Evolutionary conservation across 2,797 vertebrate genomes (phyloP).

Genomic region (Phalloptychus januarius): DNA sequence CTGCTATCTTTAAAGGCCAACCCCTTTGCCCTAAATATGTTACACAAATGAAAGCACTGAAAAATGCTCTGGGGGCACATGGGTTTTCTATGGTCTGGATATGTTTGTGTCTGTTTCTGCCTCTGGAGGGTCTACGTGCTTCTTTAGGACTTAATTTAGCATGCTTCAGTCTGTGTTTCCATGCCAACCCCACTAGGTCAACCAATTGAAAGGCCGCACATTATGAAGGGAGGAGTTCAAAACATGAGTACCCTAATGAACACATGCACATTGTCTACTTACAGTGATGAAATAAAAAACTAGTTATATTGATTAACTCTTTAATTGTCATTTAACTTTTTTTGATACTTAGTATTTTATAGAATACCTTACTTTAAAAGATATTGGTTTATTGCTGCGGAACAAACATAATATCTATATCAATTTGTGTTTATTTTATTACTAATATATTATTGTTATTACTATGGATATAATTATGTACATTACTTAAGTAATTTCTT

Average conservation of each 20-base stretch:
- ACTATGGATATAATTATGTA: not conserved
- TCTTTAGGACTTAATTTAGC: conserved; percentile 79
- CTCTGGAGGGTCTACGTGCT: conserved; percentile 67
- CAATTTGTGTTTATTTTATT: not conserved
- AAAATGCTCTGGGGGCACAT: conserved; percentile 43
- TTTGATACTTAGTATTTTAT: not conserved
- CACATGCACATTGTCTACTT: conserved; percentile 33
- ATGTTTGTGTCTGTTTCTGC: conserved; percentile 67
- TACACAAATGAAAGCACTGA: conserved; percentile 47
- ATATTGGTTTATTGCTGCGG: not conserved
- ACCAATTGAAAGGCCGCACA: conserved; percentile 69
- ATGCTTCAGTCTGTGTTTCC: conserved; percentile 79
- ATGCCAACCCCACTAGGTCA: conserved; percentile 84
- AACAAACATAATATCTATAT: not conserved
- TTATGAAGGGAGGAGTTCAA: conserved; percentile 58
- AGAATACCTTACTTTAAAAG: not conserved
- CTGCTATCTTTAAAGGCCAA: not conserved
- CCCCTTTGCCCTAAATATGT: conserved; percentile 36
- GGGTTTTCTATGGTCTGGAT: conserved; percentile 32
- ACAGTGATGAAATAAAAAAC: not conserved
- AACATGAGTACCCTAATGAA: conserved; percentile 60
- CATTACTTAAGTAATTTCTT: not conserved
- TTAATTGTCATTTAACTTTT: not conserved
- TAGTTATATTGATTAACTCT: not conserved
- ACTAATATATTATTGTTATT: not conserved